A percentile compares a stretch with the other conserved stretches of the same genome.
These are phyloP conservation scores for Pygoscelis adeliae DNA, from an alignment of 2,113 vertebrate genomes.

Conservation along the genomic window DNA sequence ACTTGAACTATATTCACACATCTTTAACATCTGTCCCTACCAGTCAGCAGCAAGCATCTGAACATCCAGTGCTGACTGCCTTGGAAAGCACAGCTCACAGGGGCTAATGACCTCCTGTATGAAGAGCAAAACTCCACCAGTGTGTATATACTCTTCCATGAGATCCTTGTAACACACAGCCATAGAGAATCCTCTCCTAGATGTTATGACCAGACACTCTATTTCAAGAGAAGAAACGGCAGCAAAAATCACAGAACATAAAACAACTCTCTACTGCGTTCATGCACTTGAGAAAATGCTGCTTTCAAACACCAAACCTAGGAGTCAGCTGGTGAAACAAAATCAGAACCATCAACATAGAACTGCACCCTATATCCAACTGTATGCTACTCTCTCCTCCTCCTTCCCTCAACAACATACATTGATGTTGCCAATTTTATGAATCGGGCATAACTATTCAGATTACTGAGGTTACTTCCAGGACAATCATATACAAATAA, in stretches of 20 bases:
- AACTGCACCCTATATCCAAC: background rate
- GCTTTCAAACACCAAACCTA: background rate
- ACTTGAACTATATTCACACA: no score
- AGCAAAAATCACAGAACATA: background rate
- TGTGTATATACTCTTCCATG: fast-evolving
- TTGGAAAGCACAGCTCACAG: background rate
- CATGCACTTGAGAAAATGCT: background rate
- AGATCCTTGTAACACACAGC: fast-evolving
- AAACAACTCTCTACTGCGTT: background rate
- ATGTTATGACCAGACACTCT: background rate
- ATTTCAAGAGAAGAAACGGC: fast-evolving
- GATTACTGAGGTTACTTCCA: background rate
- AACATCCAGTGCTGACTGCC: background rate
- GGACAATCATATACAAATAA: background rate
- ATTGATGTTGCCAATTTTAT: background rate
- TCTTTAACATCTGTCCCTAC: background rate
- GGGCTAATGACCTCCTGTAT: background rate
- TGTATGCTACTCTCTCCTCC: background rate
- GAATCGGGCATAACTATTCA: background rate
- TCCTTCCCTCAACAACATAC: background rate
- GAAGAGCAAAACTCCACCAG: background rate
- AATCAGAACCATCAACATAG: background rate
- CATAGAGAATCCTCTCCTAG: background rate
- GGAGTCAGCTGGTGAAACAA: background rate
- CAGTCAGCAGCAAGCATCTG: background rate